A percentile compares a stretch with the other conserved stretches of the same genome.
Conservation (phyloP, 2,113 vertebrate genomes). For the Gymnobelideus leadbeateri region DNA sequence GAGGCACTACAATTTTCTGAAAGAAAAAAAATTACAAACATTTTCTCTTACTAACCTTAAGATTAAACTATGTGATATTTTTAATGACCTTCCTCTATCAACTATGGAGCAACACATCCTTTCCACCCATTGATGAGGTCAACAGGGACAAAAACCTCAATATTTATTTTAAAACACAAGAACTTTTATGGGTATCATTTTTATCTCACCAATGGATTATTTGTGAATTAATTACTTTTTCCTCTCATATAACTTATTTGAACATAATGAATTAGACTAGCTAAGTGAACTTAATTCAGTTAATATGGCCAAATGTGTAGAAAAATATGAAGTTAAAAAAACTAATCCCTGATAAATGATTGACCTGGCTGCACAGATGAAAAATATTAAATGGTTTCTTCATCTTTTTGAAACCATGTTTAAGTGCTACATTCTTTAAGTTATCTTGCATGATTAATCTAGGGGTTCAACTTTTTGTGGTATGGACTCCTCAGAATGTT, state of each 20-base stretch:
- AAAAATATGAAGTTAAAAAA: neutral
- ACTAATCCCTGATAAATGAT: neutral
- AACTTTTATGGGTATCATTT: neutral
- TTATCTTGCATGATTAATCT: too few relatives aligned
- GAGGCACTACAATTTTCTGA: neutral
- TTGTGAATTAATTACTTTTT: neutral
- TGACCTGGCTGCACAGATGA: neutral
- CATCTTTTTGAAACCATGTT: too few relatives aligned
- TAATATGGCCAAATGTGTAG: neutral
- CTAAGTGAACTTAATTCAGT: neutral
- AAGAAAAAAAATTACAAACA: neutral
- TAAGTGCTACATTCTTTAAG: too few relatives aligned
- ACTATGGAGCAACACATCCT: neutral
- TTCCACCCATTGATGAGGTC: neutral
- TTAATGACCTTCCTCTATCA: neutral
- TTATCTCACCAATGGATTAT: neutral
- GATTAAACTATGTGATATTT: neutral
- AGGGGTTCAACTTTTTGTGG: neutral
- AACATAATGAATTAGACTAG: neutral
- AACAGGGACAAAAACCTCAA: neutral
- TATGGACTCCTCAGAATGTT: neutral
- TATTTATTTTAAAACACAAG: neutral
- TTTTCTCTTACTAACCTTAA: neutral
- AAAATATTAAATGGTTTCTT: neutral
- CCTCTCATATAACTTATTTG: neutral